Conservation (phyloP, 2,888 invertebrate genomes). For the Lithosia quadra region DNA sequence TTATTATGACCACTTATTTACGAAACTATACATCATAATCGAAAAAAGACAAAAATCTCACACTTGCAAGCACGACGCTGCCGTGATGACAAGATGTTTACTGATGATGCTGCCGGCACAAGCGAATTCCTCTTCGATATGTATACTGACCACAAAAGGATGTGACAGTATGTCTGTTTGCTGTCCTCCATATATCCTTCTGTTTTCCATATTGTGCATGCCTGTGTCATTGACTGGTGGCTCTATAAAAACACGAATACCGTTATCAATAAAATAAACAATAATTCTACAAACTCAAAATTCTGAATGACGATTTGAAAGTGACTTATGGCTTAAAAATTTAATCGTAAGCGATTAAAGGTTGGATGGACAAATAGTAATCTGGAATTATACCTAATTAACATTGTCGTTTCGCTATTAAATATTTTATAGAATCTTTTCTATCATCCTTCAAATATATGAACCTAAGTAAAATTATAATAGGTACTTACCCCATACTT, state of each 20-base stretch:
- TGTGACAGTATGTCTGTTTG: constrained; percentile 42
- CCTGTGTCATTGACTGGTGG: constrained; percentile 13
- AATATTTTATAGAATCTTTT: neutral
- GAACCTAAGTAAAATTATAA: neutral
- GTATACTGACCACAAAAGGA: constrained; percentile 61
- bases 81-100: constrained; percentile 58
- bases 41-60: too few relatives aligned
- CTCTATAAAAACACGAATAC: constrained; percentile 13
- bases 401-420: neutral
- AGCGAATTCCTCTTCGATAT: constrained; percentile 47
- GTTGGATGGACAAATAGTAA: neutral
- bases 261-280: neutral
- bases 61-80: constrained; percentile 65
- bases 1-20: too few relatives aligned
- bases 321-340: neutral
- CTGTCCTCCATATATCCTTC: constrained; percentile 53
- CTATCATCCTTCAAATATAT: neutral
- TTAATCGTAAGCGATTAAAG: too few relatives aligned
- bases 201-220: constrained; percentile 7
- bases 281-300: neutral
- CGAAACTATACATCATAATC: too few relatives aligned
- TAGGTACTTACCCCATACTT: constrained; percentile 46
- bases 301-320: neutral
- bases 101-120: constrained; percentile 62
- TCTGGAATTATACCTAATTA: too few relatives aligned